A percentile compares a stretch with the other conserved stretches of the same genome.
phyloP scores from a whole-genome alignment of 2,113 vertebrate genomes.

The Myrmecophaga tridactyla region DNA sequence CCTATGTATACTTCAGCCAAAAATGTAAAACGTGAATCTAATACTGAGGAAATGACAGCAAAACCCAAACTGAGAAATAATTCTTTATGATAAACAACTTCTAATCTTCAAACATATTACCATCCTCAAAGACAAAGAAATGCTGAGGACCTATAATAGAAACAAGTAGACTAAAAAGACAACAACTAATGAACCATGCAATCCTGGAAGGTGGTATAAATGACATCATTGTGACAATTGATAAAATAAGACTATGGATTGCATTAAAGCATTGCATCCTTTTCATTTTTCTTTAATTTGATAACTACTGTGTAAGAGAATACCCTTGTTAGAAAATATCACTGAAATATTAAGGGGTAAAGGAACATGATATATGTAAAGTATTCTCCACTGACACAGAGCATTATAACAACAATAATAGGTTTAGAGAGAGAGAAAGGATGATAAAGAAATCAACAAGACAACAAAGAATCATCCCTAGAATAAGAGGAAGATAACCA shows the following conservation, averaged over 20 bases:
- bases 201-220: background rate
- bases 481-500: too few species aligned
- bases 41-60: background rate
- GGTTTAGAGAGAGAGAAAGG: background rate
- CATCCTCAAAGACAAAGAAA: background rate
- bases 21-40: background rate
- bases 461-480: background rate
- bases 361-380: background rate
- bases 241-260: too few species aligned
- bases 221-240: background rate
- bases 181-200: background rate
- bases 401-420: background rate
- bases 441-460: background rate
- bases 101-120: background rate
- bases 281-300: too few species aligned
- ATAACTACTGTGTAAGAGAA: background rate
- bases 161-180: background rate
- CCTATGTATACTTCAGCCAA: too few species aligned
- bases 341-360: background rate
- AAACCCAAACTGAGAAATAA: background rate
- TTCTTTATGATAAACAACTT: background rate
- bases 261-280: too few species aligned
- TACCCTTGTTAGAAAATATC: background rate
- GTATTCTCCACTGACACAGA: background rate
- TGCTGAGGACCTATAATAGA: background rate